phyloP scores from a whole-genome alignment of 1,140 invertebrate species.

The Caenorhabditis elegans region DNA sequence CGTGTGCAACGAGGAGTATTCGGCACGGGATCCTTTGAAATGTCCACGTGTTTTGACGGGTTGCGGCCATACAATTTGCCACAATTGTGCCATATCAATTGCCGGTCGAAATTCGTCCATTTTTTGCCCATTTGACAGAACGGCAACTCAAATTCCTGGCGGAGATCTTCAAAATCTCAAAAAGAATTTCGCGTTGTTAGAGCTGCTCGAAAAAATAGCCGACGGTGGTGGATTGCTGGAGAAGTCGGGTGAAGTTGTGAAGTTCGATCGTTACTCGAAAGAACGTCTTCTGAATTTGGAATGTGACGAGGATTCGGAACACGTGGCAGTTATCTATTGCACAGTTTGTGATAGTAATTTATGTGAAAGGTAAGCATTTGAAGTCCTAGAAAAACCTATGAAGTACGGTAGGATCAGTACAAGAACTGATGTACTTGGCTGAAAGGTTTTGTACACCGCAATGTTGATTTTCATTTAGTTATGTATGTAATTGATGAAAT shows the following conservation, averaged over 20 bases:
- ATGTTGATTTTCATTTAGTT: too few species aligned
- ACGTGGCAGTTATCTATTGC: conserved; percentile 4
- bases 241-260: not conserved
- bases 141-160: not conserved
- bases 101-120: not conserved
- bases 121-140: not conserved
- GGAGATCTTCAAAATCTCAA: not conserved
- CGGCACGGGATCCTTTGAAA: not conserved
- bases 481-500: too few species aligned
- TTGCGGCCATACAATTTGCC: conserved; percentile 2
- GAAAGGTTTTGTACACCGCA: too few species aligned
- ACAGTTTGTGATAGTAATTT: conserved; percentile 32
- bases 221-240: not conserved
- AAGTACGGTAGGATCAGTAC: not conserved
- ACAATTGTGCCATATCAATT: not conserved
- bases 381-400: not conserved
- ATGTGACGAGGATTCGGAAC: conserved; percentile 17
- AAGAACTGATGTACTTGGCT: too few species aligned
- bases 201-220: not conserved
- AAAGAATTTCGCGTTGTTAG: not conserved
- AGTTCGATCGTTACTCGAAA: not conserved
- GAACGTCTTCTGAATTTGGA: conserved; percentile 7
- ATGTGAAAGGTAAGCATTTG: conserved; percentile 12
- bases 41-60: not conserved
- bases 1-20: conserved; percentile 20